Conservation (phyloP, 2,888 invertebrate species). For the Branchellion lobata region DNA sequence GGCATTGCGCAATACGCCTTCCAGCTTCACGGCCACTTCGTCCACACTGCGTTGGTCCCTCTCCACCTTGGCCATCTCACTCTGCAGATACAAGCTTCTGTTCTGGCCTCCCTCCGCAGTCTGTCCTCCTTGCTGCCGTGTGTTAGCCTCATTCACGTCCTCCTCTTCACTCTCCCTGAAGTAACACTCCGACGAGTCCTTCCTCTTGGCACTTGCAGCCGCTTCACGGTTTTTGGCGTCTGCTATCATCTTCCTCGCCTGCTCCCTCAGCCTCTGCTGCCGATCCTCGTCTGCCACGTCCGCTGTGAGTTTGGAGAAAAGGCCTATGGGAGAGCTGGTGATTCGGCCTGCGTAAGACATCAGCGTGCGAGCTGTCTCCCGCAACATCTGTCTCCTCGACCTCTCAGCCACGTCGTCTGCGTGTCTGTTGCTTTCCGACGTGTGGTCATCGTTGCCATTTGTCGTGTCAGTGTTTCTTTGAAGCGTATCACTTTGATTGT, state of each 20-base stretch:
- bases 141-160: background rate
- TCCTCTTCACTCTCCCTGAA: background rate
- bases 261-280: conserved; percentile 79
- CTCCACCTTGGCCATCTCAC: conserved; percentile 85
- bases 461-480: background rate
- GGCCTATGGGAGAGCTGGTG: background rate
- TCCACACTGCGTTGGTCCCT: conserved; percentile 86
- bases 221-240: conserved; percentile 67
- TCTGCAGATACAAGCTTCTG: conserved; percentile 71
- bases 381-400: conserved; percentile 79
- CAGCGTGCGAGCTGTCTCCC: conserved; percentile 79
- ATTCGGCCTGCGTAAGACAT: conserved; percentile 76
- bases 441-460: background rate
- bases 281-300: conserved; percentile 66
- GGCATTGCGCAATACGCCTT: conserved; percentile 38
- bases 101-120: background rate
- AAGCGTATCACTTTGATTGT: too few relatives aligned
- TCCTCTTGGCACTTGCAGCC: background rate
- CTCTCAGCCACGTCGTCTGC: background rate
- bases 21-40: conserved; percentile 61
- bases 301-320: background rate
- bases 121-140: background rate
- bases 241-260: conserved; percentile 84
- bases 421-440: background rate
- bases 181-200: background rate